These are phyloP conservation scores for Panthera tigris DNA, from an alignment of 2,113 vertebrate genomes.

Conservation along the genomic window DNA sequence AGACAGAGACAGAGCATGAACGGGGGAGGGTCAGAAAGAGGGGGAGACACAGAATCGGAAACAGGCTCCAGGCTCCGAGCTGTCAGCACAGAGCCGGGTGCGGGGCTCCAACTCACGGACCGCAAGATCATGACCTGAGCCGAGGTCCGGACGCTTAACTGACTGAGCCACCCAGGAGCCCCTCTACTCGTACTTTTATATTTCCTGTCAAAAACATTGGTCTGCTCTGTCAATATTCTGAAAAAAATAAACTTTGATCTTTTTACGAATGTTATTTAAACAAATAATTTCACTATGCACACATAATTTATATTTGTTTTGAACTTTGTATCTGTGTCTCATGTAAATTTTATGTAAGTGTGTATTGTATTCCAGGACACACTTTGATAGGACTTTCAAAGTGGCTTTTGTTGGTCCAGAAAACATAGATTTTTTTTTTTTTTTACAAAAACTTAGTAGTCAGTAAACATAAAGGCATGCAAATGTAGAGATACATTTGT, in stretches of 20 bases:
- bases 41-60: too few relatives aligned
- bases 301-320: not conserved
- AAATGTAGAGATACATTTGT: not conserved
- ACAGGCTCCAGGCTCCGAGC: too few relatives aligned
- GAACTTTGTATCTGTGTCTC: not conserved
- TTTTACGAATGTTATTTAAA: not conserved
- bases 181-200: not conserved
- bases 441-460: not conserved
- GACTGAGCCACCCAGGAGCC: too few relatives aligned
- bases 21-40: too few relatives aligned
- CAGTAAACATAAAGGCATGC: not conserved
- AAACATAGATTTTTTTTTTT: not conserved
- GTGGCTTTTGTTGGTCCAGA: not conserved
- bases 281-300: not conserved
- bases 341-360: not conserved
- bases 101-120: too few relatives aligned
- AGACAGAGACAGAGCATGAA: too few relatives aligned
- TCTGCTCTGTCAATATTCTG: not conserved
- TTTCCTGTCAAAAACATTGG: not conserved
- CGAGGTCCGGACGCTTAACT: accelerated
- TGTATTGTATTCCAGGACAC: not conserved
- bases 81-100: too few relatives aligned
- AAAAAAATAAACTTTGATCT: not conserved
- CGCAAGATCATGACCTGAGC: accelerated
- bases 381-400: not conserved